phyloP scores from a whole-genome alignment of 2,113 vertebrate species.

The Cottus gobio region DNA sequence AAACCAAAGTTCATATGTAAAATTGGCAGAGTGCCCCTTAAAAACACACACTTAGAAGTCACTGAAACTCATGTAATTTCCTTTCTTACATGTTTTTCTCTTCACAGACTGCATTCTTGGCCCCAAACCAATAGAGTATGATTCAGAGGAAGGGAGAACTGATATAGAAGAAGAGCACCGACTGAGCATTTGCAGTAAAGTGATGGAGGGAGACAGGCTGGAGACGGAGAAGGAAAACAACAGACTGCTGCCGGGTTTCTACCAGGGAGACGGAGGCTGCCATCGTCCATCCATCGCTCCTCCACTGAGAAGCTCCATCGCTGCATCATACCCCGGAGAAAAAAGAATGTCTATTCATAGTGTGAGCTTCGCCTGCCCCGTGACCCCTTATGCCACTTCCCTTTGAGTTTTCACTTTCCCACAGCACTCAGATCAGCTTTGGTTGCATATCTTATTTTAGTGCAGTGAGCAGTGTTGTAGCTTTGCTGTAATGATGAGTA shows the following conservation, averaged over 20 bases:
- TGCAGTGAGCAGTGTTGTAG: conserved; percentile 29
- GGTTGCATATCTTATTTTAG: not conserved
- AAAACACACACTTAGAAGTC: not conserved
- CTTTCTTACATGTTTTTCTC: not conserved
- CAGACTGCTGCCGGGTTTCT: conserved; percentile 54
- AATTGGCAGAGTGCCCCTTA: not conserved
- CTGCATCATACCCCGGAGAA: conserved; percentile 21
- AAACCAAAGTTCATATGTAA: not conserved
- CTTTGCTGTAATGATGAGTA: no score
- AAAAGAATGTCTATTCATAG: conserved; percentile 60
- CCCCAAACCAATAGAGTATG: conserved; percentile 67
- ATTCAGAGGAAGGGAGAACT: conserved; percentile 50
- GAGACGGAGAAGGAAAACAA: conserved; percentile 51
- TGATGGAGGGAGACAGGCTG: conserved; percentile 24
- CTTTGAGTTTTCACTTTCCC: conserved; percentile 46
- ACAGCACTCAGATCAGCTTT: conserved; percentile 1
- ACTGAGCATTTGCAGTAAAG: conserved; percentile 30
- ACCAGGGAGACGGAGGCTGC: conserved; percentile 14
- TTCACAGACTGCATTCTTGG: conserved; percentile 77
- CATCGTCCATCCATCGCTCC: conserved; percentile 4
- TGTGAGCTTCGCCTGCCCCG: conserved; percentile 62
- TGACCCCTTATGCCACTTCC: conserved; percentile 76
- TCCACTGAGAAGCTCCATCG: conserved; percentile 49
- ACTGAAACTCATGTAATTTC: not conserved
- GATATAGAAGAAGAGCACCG: conserved; percentile 35